Evolutionary conservation across 1,140 invertebrate genomes (phyloP).

Genomic region (Drosophila murphyi): DNA sequence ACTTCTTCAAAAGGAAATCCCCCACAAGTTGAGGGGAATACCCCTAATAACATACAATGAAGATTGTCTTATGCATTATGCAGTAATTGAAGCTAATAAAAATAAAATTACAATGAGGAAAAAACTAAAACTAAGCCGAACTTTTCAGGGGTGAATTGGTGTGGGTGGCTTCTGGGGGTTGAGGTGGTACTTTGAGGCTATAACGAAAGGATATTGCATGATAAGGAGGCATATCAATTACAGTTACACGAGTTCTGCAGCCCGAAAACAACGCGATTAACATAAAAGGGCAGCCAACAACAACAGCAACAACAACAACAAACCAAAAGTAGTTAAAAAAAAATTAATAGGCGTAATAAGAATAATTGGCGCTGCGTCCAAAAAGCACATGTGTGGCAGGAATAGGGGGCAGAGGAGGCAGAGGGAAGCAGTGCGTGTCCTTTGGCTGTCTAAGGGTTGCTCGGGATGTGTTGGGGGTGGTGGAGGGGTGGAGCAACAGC

Average conservation of each 20-base stretch:
- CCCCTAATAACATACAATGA: neutral
- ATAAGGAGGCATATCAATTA: conserved; percentile 82
- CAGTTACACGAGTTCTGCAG: conserved; percentile 73
- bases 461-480: neutral
- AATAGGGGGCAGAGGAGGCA: neutral
- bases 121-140: conserved; percentile 35
- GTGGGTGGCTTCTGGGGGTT: neutral
- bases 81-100: conserved; percentile 26
- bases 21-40: neutral
- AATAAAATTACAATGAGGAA: conserved; percentile 40
- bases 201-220: conserved; percentile 70
- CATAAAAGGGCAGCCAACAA: conserved; percentile 74
- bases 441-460: conserved; percentile 27
- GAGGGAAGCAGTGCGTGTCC: conserved; percentile 51
- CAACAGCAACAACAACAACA: conserved; percentile 50
- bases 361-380: conserved; percentile 72
- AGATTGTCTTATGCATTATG: neutral
- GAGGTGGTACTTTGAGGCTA: conserved; percentile 1
- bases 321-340: conserved; percentile 73
- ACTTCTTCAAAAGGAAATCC: neutral
- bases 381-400: conserved; percentile 16
- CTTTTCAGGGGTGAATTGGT: conserved; percentile 5
- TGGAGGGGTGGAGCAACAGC: conserved; percentile 24
- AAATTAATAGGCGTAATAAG: conserved; percentile 79
- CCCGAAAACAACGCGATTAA: conserved; percentile 69